Percentiles rank a stretch among this genome's conserved stretches.
These are phyloP conservation scores for Eumaeus atala DNA, from an alignment of 1,140 invertebrate species.

Conservation along the genomic window DNA sequence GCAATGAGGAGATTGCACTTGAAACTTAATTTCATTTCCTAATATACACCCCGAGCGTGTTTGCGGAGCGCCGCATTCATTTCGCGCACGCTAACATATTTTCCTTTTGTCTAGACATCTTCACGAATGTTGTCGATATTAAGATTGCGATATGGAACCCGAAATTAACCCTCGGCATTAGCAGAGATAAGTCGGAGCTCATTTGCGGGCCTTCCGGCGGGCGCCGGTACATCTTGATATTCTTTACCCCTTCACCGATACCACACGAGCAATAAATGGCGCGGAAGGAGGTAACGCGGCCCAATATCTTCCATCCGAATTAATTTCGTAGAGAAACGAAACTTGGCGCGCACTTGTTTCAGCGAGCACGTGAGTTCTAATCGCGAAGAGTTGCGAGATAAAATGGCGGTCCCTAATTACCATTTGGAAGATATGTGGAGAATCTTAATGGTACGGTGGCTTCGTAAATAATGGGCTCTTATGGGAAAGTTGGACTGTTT, in stretches of 20 bases:
- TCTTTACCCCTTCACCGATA: constrained; percentile 71
- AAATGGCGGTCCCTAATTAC: constrained; percentile 72
- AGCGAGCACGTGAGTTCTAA: constrained; percentile 55
- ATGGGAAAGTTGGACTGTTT: constrained; percentile 71
- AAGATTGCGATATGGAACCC: constrained; percentile 68
- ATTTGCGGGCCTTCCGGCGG: constrained; percentile 71
- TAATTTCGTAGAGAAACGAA: constrained; percentile 53
- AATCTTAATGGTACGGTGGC: constrained; percentile 72
- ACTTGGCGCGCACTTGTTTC: too few species aligned
- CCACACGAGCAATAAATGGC: constrained; percentile 72
- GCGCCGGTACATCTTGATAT: constrained; percentile 73
- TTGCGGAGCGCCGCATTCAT: constrained; percentile 59
- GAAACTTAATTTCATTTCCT: constrained; percentile 69
- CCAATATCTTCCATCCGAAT: constrained; percentile 74
- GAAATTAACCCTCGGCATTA: constrained; percentile 72
- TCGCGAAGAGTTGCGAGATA: constrained; percentile 67
- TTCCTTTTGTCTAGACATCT: constrained; percentile 73
- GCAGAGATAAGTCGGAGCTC: constrained; percentile 72
- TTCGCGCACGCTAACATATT: constrained; percentile 58
- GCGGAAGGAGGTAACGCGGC: constrained; percentile 67
- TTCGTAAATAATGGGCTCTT: constrained; percentile 73
- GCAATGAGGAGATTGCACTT: constrained; percentile 59
- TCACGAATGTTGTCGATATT: constrained; percentile 49
- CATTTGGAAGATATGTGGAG: constrained; percentile 72
- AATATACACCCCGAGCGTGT: constrained; percentile 60